Conservation (phyloP, 1,140 invertebrate species). For the Cydia fagiglandana region DNA sequence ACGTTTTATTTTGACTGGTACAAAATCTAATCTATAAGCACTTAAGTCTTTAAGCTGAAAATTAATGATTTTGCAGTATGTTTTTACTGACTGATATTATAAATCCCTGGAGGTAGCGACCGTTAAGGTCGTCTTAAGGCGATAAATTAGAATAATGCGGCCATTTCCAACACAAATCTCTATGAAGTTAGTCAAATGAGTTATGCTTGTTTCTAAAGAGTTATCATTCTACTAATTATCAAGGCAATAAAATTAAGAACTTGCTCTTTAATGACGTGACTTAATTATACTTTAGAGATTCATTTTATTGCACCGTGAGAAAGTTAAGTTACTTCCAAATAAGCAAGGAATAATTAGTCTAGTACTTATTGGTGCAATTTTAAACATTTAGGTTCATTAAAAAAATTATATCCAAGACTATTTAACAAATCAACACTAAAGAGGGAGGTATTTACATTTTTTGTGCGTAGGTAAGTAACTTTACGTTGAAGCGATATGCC, state of each 20-base stretch:
- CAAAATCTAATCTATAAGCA: not conserved
- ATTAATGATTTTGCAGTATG: slow-evolving; percentile 37
- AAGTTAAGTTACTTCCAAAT: not conserved
- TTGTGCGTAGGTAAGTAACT: no score
- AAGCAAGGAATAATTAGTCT: not conserved
- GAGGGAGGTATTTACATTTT: no score
- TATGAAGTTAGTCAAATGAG: slow-evolving; percentile 64
- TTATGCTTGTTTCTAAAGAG: slow-evolving; percentile 74
- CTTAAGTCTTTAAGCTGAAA: slow-evolving; percentile 32
- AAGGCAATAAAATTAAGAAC: slow-evolving; percentile 64
- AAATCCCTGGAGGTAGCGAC: slow-evolving; percentile 55
- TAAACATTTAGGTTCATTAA: no score
- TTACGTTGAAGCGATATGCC: no score
- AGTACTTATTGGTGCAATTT: no score
- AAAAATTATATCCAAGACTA: no score
- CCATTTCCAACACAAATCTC: slow-evolving; percentile 73
- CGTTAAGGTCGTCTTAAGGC: slow-evolving; percentile 66
- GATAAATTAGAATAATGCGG: slow-evolving; percentile 77
- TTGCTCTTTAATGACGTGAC: slow-evolving; percentile 45
- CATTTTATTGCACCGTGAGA: slow-evolving; percentile 48
- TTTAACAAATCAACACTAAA: no score
- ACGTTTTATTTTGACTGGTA: not conserved
- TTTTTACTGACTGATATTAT: slow-evolving; percentile 45
- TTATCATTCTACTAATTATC: slow-evolving; percentile 69
- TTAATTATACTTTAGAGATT: slow-evolving; percentile 61